Evolutionary conservation across 1,140 invertebrate species (phyloP), one percentile per base, ranked within the genome.

Genomic region (Mycetomoellerius zeteki): DNA sequence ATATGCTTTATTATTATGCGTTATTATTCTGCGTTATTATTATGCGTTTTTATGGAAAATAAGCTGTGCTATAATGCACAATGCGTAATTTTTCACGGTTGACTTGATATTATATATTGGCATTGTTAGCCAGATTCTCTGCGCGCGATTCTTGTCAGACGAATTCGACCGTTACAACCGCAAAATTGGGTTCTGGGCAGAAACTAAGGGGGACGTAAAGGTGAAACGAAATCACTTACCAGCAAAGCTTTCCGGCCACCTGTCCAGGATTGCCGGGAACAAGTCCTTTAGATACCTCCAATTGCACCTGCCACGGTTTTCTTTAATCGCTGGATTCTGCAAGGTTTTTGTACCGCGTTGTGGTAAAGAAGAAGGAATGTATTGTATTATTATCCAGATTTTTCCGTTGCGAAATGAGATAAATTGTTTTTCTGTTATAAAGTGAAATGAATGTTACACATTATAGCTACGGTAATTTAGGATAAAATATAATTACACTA

Each of bases 151-250:
- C 73, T 78, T 52, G 60, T 43, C 58, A 58, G 60, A 64, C n/a
- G 71, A 76, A 88, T 88, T 88, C 50, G 62, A 88, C 82, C 82
- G 86, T 88, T 88, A 88, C 86, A 60, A 85, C 78, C 65, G 78
- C 65, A 73, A 80, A 67, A 86, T 81, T 82, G 65, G 33, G 16
- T 19, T 56, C 16, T 56, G 47, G 47, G 12, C 72, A 52, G 72
- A 8, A 33, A 47, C 33, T 50, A 60, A 81, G 27, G 52, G 27
- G 52, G 27, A 64, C 43, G 56, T 19, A 43, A n/a, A 60, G 12
- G 50, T 30, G 60, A 75, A 75, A 27, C 37, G 52, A 89, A 87
- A 72, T 78, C 62, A 89, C 77, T 89, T 87, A 89, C 71, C 85
- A 16, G 82, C 16, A 78, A 77, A 75, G 27, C 8, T 78, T 64